Evolutionary conservation across 2,888 invertebrate species (phyloP).

Genomic region (Amphipyra berbera): DNA sequence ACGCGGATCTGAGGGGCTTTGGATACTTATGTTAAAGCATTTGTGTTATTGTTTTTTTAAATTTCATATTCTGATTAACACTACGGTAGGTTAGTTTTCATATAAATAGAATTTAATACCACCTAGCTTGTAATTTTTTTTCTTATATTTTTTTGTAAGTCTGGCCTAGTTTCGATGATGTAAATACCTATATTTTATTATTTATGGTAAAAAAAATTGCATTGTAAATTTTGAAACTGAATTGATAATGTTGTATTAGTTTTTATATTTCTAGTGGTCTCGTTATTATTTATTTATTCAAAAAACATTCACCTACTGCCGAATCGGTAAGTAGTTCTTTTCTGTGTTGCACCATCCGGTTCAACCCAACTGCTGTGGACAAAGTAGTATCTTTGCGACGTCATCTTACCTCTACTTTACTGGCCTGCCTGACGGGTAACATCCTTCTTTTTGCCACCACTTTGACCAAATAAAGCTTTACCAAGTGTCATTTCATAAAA

Average conservation of each 20-base stretch:
- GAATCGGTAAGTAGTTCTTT: too few relatives aligned
- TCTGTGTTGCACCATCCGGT: too few relatives aligned
- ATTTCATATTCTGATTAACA: neutral
- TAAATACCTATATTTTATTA: conserved; percentile 8
- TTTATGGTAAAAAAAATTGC: conserved; percentile 9
- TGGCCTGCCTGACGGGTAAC: too few relatives aligned
- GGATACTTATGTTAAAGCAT: conserved; percentile 2
- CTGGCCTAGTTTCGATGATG: neutral
- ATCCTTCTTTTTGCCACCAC: too few relatives aligned
- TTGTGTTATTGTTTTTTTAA: conserved; percentile 15
- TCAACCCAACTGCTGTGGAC: too few relatives aligned
- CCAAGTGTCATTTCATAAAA: neutral
- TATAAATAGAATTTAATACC: too few relatives aligned
- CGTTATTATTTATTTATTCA: conserved; percentile 48
- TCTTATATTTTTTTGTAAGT: neutral
- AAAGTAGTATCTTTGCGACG: too few relatives aligned
- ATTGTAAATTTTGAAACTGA: conserved; percentile 33
- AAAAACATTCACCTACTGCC: conserved; percentile 24
- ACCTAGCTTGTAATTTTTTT: too few relatives aligned
- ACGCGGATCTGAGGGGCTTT: conserved; percentile 12
- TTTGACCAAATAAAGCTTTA: too few relatives aligned
- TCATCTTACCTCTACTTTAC: too few relatives aligned
- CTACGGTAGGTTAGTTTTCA: too few relatives aligned
- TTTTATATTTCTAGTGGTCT: conserved; percentile 15
- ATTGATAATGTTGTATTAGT: conserved; percentile 30